These are phyloP conservation scores for Beris morrisii DNA, from an alignment of 2,888 invertebrate species.

Conservation along the genomic window DNA sequence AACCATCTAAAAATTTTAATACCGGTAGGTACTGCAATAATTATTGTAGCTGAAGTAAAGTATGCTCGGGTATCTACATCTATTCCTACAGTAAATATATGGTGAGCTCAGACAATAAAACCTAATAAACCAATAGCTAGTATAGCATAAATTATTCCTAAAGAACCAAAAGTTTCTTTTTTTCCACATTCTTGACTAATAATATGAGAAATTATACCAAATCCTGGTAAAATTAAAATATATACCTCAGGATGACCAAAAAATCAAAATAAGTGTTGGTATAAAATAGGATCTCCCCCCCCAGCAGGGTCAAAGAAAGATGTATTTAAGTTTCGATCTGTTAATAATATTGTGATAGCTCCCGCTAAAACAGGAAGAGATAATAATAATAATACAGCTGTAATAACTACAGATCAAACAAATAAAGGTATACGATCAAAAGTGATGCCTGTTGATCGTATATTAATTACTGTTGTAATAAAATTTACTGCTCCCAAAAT, in stretches of 20 bases:
- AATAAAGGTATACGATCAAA: constrained; percentile 72
- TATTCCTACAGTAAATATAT: constrained; percentile 84
- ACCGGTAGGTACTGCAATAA: constrained; percentile 84
- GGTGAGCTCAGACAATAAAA: constrained; percentile 83
- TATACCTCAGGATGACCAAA: constrained; percentile 88
- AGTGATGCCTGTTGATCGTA: constrained; percentile 63
- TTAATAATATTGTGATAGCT: constrained; percentile 77
- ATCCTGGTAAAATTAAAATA: constrained; percentile 81
- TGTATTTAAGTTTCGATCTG: constrained; percentile 79
- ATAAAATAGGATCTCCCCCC: constrained; percentile 79
- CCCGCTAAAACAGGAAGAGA: constrained; percentile 77
- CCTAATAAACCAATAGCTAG: constrained; percentile 78
- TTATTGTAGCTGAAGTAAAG: constrained; percentile 82
- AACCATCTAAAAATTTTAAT: constrained; percentile 83
- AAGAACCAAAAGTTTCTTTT: constrained; percentile 70
- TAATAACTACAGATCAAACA: constrained; percentile 72
- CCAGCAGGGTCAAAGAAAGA: constrained; percentile 79
- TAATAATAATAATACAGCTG: constrained; percentile 65
- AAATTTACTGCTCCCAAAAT: constrained; percentile 80
- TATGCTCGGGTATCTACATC: constrained; percentile 83
- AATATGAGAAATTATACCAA: constrained; percentile 80
- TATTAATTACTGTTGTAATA: constrained; percentile 75
- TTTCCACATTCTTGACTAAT: constrained; percentile 74
- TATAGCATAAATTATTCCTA: constrained; percentile 85
- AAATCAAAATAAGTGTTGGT: constrained; percentile 85